phyloP scores from a whole-genome alignment of 1,140 invertebrate genomes.

The Drosophila littoralis region DNA sequence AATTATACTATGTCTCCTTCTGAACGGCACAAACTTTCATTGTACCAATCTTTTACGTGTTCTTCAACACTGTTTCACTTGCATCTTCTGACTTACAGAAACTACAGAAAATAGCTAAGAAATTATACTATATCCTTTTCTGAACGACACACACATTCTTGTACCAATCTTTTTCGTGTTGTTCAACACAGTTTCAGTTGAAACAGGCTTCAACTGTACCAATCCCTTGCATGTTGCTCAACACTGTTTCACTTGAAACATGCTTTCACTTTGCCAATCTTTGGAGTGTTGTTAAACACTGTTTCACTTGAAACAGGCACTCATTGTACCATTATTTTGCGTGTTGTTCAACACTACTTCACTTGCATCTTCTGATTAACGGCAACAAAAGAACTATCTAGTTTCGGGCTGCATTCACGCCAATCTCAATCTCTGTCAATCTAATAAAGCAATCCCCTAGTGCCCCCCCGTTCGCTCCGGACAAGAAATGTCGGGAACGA shows the following conservation, averaged over 20 bases:
- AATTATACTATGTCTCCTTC: too few relatives aligned
- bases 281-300: background rate
- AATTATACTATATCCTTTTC: too few relatives aligned
- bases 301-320: background rate
- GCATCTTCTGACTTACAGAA: too few relatives aligned
- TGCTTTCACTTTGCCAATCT: background rate
- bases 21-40: too few relatives aligned
- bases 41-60: too few relatives aligned
- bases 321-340: background rate
- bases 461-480: conserved; percentile 66
- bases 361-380: background rate
- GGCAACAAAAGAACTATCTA: conserved; percentile 8
- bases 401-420: conserved; percentile 6
- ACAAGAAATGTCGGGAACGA: conserved; percentile 59
- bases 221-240: background rate
- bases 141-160: too few relatives aligned
- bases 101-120: too few relatives aligned
- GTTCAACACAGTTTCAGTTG: background rate
- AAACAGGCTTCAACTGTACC: background rate
- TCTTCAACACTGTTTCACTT: too few relatives aligned
- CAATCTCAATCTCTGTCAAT: conserved; percentile 64
- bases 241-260: background rate
- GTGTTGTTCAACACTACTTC: background rate
- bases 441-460: conserved; percentile 71
- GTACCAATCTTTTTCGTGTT: too few relatives aligned